Conservation (phyloP, 2,888 invertebrate genomes). For the Neria commutata region DNA sequence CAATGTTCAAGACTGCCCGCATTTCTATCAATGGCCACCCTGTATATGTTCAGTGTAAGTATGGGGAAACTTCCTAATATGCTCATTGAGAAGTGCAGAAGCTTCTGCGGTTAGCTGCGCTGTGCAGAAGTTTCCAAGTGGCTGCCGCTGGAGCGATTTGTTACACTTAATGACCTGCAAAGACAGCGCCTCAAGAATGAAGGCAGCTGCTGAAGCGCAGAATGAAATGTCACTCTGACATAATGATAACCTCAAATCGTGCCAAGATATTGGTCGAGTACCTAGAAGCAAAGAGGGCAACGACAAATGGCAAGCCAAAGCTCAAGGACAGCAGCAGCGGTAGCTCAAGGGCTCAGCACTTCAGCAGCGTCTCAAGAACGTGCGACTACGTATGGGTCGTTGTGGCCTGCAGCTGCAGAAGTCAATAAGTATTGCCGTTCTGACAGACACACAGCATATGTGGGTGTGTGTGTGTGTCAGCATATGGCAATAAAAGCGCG, state of each 20-base stretch:
- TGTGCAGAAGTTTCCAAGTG: not conserved
- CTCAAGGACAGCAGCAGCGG: not conserved
- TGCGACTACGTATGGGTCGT: conserved; percentile 1
- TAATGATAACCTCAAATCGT: conserved; percentile 17
- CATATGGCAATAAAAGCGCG: conserved; percentile 8
- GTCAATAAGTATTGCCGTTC: conserved; percentile 24
- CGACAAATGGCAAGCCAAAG: not conserved
- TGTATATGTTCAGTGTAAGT: not conserved
- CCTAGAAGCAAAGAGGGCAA: not conserved
- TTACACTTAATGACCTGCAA: conserved; percentile 25
- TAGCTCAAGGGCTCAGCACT: not conserved
- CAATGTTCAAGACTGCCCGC: not conserved
- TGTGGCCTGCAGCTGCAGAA: conserved; percentile 17
- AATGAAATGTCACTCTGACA: conserved; percentile 16
- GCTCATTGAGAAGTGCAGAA: too few species aligned
- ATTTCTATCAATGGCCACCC: too few species aligned
- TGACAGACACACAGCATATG: conserved; percentile 7
- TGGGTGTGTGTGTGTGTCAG: conserved; percentile 12
- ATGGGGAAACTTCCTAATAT: too few species aligned
- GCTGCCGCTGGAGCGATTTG: conserved; percentile 20
- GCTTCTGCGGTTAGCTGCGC: too few species aligned
- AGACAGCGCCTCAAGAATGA: conserved; percentile 30
- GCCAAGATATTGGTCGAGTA: conserved; percentile 9
- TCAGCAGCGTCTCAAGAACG: not conserved
- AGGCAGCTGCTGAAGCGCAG: conserved; percentile 20